A percentile compares a stretch with the other conserved stretches of the same genome.
Evolutionary conservation across 2,888 invertebrate genomes (phyloP).

Genomic region (Apodemia mormo): DNA sequence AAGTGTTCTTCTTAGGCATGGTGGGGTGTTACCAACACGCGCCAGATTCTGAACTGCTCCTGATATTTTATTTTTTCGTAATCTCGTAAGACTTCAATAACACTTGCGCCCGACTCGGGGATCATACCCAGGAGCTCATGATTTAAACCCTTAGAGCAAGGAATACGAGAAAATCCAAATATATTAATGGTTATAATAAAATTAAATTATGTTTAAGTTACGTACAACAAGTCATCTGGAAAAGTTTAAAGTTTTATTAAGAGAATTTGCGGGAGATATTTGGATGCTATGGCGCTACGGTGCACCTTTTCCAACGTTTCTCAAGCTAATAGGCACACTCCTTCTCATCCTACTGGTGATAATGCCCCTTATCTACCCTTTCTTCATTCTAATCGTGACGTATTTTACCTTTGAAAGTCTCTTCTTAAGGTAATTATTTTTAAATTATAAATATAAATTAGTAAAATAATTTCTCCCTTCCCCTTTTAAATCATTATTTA

Average conservation of each 20-base stretch:
- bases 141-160: too few relatives aligned
- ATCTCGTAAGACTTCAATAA: too few relatives aligned
- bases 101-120: too few relatives aligned
- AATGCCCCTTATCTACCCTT: conserved; percentile 68
- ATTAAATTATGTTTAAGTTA: conserved; percentile 43
- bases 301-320: conserved; percentile 74
- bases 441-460: not conserved
- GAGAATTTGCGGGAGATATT: conserved; percentile 65
- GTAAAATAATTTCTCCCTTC: not conserved
- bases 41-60: too few relatives aligned
- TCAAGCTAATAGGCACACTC: conserved; percentile 69
- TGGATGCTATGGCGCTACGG: conserved; percentile 69
- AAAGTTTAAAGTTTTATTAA: conserved; percentile 54
- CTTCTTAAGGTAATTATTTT: conserved; percentile 56
- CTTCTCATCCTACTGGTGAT: conserved; percentile 62
- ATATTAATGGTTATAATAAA: conserved; percentile 21
- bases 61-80: too few relatives aligned
- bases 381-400: conserved; percentile 58
- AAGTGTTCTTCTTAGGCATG: too few relatives aligned
- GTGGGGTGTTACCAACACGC: too few relatives aligned
- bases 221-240: conserved; percentile 61
- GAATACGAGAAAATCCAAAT: too few relatives aligned
- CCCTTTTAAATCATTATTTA: too few relatives aligned
- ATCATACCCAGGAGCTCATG: too few relatives aligned
- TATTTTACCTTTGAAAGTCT: conserved; percentile 67